Conservation (phyloP, 2,113 vertebrate species). For the Pedionomus torquatus region DNA sequence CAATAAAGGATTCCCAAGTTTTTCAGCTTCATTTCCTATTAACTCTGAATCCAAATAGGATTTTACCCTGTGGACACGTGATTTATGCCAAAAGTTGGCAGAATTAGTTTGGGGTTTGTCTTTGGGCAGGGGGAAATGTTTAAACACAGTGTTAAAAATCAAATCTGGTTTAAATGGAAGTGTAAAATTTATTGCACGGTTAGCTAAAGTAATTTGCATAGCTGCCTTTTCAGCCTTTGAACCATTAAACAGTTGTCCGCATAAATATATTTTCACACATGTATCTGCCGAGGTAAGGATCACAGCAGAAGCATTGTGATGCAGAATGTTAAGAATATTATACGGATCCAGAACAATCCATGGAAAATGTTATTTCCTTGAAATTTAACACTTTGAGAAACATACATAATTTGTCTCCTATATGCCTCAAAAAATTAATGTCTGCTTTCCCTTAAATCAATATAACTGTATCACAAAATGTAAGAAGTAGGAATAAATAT, state of each 20-base stretch:
- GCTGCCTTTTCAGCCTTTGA: neutral
- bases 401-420: neutral
- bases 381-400: neutral
- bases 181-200: neutral
- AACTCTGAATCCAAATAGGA: neutral
- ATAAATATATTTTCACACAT: slow-evolving; percentile 27
- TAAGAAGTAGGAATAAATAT: neutral
- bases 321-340: neutral
- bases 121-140: neutral
- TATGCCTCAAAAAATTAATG: neutral
- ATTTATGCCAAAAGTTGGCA: neutral
- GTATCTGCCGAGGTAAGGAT: slow-evolving; percentile 38
- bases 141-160: slow-evolving; percentile 16
- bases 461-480: neutral
- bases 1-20: neutral
- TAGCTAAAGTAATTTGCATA: slow-evolving; percentile 12
- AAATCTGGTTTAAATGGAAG: neutral
- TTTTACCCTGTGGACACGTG: neutral
- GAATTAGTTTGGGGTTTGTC: neutral
- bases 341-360: neutral
- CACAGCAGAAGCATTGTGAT: neutral
- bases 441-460: neutral
- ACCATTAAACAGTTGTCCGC: neutral
- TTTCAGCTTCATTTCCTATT: neutral
- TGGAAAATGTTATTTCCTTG: neutral